Evolutionary conservation across 1,140 invertebrate genomes (phyloP), one percentile per base, ranked within the genome.

Genomic region (Fopius arisanus): DNA sequence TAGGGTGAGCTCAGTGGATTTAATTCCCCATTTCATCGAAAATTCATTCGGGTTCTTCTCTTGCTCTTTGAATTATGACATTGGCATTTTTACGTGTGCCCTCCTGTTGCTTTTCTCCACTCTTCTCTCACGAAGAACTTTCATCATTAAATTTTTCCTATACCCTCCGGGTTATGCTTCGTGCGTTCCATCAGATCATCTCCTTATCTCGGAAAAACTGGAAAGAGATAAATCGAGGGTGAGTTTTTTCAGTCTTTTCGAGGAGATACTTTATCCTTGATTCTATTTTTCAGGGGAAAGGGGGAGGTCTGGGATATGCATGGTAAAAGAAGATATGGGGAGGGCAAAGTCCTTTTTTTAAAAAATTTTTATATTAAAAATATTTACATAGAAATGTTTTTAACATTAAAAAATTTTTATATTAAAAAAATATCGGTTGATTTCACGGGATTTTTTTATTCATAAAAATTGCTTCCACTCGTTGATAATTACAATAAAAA

Each of bases 131-230:
- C 21, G 23, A 48, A 63, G n/a, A 65, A 65, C 3, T 37, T 37
- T 65, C 28, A 9, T 33, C 62, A 65, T 65, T 65, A 62, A 62
- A 26, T 26, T 26, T 65, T n/a, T 31, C 62, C 26, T 65, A n/a
- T n/a, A 3, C 62, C 28, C 62, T 16, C 29, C 3, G 54, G 54
- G 23, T 29, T 7, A 65, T 65, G 4, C 14, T 29, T 33, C 62
- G 33, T 33, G 14, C 14, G 62, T 65, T 33, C 3, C 62, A 65
- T 33, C 14, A n/a, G 5, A 31, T 14, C 33, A 28, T 23, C 14
- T 62, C 23, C 14, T 12, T 12, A 62, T 28, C 54, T 26, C 54
- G 7, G 12, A 1, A 26, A 62, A 4, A 65, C 9, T 29, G n/a
- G 26, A 12, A 29, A n/a, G 16, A 33, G 5, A 26, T 21, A 23